Evolutionary conservation across 1,140 invertebrate species (phyloP), one percentile per base, ranked within the genome.

Genomic region (Ptiloglossa arizonensis): DNA sequence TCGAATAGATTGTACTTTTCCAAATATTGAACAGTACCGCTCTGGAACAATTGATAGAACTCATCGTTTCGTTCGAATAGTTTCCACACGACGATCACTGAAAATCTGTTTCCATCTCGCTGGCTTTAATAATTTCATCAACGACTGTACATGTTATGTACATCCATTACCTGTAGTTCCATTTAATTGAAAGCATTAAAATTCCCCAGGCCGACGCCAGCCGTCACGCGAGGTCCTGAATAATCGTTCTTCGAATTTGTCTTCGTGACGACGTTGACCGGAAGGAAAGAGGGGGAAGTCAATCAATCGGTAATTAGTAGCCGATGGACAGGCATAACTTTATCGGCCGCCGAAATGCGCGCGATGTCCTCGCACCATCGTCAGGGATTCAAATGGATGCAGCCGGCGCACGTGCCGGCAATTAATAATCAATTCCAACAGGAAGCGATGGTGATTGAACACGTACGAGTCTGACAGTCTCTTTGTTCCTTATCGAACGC

Each of bases 301-400:
- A 85, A 79, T 85, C 83, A 85, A 81, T 77, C 52, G 82, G 52
- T 85, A 85, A 85, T 85, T 85, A 85, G 74, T 75, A 85, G 74
- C 83, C 76, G 56, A 80, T 85, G 83, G 79, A 81, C 78, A 73
- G 66, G 66, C 83, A 81, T 85, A 85, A 85, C 74, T 80, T 85
- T 85, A 81, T 68, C 79, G 70, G 69, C 64, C 38, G 70, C 54
- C 70, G 70, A 85, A 85, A 85, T 69, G 74, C 74, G 50, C 79
- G 69, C 83, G 73, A 80, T 76, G 64, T 54, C 56, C 57, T 52
- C 67, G 82, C 59, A 27, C 38, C 52, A 44, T 83, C 82, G 67
- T 85, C 69, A 57, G 79, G 48, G 69, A 85, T 84, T 80, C 69
- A 57, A 70, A 80, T 79, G 63, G 79, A 60, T 66, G 73, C 83